Evolutionary conservation across 2,888 invertebrate genomes (phyloP).

Genomic region (Oxyteleia sp.): DNA sequence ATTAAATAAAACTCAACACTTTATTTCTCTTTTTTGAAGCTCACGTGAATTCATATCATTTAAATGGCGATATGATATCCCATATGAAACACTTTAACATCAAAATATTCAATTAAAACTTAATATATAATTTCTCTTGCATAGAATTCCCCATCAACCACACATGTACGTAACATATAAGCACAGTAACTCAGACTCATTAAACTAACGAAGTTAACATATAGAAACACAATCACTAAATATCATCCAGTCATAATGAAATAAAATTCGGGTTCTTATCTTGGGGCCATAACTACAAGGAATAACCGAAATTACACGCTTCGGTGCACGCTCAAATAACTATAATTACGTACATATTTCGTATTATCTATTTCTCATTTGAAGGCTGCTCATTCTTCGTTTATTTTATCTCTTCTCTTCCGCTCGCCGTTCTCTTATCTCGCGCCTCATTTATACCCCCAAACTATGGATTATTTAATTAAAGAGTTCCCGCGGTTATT

Average conservation of each 20-base stretch:
- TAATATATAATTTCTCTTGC: too few species aligned
- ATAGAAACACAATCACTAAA: too few species aligned
- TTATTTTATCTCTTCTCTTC: slow-evolving; percentile 29
- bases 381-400: slow-evolving; percentile 49
- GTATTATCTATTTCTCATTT: slow-evolving; percentile 49
- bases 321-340: slow-evolving; percentile 25
- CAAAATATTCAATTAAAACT: too few species aligned
- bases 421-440: slow-evolving; percentile 49
- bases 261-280: not conserved
- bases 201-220: too few species aligned
- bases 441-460: slow-evolving; percentile 63
- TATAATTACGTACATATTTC: slow-evolving; percentile 36
- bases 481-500: slow-evolving; percentile 72
- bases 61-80: too few species aligned
- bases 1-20: too few species aligned
- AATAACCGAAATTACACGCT: slow-evolving; percentile 25
- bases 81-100: too few species aligned
- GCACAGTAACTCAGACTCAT: too few species aligned
- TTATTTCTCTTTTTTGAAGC: too few species aligned
- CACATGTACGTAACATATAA: too few species aligned
- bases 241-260: not conserved
- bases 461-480: slow-evolving; percentile 71
- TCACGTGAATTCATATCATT: too few species aligned
- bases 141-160: too few species aligned
- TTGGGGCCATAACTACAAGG: not conserved